Conservation (phyloP, 1,140 invertebrate species). For the Drosophila nebulosa region DNA sequence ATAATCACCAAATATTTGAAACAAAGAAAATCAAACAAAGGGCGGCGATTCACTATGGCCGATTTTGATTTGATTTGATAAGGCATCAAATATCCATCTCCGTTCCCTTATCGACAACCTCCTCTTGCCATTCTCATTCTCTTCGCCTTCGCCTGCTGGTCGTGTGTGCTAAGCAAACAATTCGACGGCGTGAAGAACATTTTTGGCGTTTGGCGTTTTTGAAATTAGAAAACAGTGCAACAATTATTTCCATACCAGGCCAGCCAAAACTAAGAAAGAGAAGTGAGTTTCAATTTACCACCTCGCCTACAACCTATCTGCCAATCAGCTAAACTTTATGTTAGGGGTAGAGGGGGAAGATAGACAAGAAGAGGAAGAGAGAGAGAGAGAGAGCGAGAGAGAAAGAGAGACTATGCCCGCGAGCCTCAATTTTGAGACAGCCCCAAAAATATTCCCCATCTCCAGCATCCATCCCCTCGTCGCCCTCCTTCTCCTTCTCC, state of each 20-base stretch:
- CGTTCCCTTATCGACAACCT: neutral
- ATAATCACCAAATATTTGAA: constrained; percentile 72
- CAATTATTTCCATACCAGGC: constrained; percentile 57
- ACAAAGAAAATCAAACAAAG: constrained; percentile 28
- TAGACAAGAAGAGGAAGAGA: neutral
- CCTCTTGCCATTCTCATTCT: neutral
- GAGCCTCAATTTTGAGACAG: constrained; percentile 63
- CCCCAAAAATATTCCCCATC: constrained; percentile 25
- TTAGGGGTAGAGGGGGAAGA: neutral
- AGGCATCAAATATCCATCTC: constrained; percentile 38
- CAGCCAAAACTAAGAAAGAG: constrained; percentile 28
- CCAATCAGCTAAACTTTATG: constrained; percentile 65
- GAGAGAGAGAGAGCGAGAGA: neutral
- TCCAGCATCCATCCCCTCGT: no score
- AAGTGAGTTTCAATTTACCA: neutral
- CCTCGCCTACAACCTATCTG: constrained; percentile 11
- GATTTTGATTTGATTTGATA: constrained; percentile 35
- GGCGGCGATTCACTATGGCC: neutral
- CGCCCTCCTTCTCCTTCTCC: neutral
- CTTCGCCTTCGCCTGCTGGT: neutral
- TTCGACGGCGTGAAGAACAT: constrained; percentile 19
- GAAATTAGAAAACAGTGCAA: constrained; percentile 73
- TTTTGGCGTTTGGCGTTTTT: constrained; percentile 47
- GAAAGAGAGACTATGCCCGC: constrained; percentile 38
- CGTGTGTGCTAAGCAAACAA: constrained; percentile 49